phyloP scores from a whole-genome alignment of 2,888 invertebrate genomes.

The Mongoloraphidia duomilia region DNA sequence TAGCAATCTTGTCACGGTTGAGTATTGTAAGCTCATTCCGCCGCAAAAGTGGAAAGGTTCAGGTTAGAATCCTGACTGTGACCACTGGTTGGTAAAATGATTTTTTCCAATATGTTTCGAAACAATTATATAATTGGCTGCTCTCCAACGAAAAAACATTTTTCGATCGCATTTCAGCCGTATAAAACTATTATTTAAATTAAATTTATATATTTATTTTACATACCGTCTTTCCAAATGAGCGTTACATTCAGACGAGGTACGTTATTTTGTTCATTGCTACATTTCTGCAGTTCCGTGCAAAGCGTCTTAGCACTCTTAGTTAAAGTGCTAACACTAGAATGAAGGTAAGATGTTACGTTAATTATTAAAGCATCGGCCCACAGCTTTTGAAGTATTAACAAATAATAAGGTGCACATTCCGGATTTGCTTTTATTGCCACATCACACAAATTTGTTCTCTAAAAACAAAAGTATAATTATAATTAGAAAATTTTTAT shows the following conservation, averaged over 20 bases:
- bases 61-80: too few relatives aligned
- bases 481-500: too few relatives aligned
- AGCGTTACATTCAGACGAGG: constrained; percentile 42
- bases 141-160: too few relatives aligned
- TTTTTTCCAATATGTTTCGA: too few relatives aligned
- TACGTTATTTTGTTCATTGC: constrained; percentile 23
- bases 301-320: constrained; percentile 29
- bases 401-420: constrained; percentile 50
- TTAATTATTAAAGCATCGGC: constrained; percentile 33
- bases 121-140: too few relatives aligned
- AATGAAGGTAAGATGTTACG: constrained; percentile 46
- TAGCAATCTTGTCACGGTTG: too few relatives aligned
- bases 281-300: constrained; percentile 18
- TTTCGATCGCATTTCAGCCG: too few relatives aligned
- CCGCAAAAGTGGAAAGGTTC: too few relatives aligned
- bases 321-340: constrained; percentile 38
- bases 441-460: constrained; percentile 36
- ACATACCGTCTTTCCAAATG: constrained; percentile 65
- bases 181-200: too few relatives aligned
- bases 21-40: too few relatives aligned
- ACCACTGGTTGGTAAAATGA: too few relatives aligned
- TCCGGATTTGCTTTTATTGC: constrained; percentile 51
- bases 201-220: neutral
- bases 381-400: constrained; percentile 42
- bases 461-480: constrained; percentile 26